Evolutionary conservation across 2,113 vertebrate genomes (phyloP), one percentile per base, ranked within the genome.

Genomic region (Ceyx cyanopectus): DNA sequence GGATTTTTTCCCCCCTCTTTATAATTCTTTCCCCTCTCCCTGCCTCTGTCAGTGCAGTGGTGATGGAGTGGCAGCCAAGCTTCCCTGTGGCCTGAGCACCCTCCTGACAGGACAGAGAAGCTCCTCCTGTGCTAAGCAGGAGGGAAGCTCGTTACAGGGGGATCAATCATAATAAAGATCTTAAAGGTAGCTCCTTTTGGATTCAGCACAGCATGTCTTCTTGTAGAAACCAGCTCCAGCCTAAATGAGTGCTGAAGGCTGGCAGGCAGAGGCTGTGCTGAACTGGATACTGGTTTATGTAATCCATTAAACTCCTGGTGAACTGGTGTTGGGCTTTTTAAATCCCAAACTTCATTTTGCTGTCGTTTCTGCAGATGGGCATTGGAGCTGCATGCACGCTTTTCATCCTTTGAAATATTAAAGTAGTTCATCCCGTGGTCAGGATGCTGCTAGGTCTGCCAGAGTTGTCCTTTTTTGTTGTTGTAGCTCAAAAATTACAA

Each of bases 271-370:
- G 83, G 53, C 70, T 54, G 3, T 3, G 1, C 79, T 37, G 82
- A 46, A 30, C 87, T 87, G 60, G 56, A 3, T 46, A 22, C 67
- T 2, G 2, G 27, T 92, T 85, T 22, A 5, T 34, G 22, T 51
- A 73, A 74, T 23, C 78, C 70, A 60, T 92, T 93, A 89, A 93
- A 94, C 84, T 92, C 95, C 77, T 14, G 2, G 78, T 92, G 91
- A 96, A 87, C 86, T 78, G 92, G 29, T 68, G 69, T 5, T 87
- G 92, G 53, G 60, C 74, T 79, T 89, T 92, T 77, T 57, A 70
- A 87, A 92, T 91, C 87, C 81, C 91, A 87, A 57, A 74, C 79
- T 94, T 96, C 40, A 53, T 90, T 91, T 89, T 70, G 85, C 76
- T 83, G 72, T 48, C 7, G 5, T 94, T 89, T 75, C 73, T 7